Percentiles rank a stretch among this genome's conserved stretches.
These are phyloP conservation scores for Pangasius sanitwongsei DNA, from an alignment of 2,797 vertebrate genomes.

Conservation along the genomic window DNA sequence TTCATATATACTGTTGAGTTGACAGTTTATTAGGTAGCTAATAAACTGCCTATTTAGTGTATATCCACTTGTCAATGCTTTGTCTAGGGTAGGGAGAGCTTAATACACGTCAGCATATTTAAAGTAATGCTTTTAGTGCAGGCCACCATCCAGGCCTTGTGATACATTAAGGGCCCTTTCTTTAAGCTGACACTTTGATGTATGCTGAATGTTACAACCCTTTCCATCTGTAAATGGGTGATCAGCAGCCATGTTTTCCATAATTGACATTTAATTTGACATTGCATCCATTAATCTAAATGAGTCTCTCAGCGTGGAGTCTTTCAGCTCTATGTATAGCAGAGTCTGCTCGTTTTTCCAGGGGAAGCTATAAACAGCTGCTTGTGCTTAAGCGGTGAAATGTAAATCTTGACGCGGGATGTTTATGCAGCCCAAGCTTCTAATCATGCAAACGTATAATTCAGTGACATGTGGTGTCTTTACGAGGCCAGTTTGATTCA, in stretches of 20 bases:
- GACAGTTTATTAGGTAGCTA: constrained; percentile 1
- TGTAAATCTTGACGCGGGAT: constrained; percentile 84
- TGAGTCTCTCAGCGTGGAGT: constrained; percentile 53
- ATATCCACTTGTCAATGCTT: constrained; percentile 40
- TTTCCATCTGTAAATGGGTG: constrained; percentile 36
- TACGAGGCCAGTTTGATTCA: constrained; percentile 80
- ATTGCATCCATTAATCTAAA: constrained; percentile 71
- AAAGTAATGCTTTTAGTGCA: constrained; percentile 17
- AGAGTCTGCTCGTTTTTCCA: constrained; percentile 69
- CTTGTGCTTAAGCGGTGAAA: constrained; percentile 82
- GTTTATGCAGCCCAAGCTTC: constrained; percentile 84
- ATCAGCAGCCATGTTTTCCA: constrained; percentile 53
- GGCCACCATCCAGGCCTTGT: constrained; percentile 15
- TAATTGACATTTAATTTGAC: constrained; percentile 58
- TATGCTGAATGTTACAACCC: constrained; percentile 38
- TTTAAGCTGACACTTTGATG: constrained; percentile 42
- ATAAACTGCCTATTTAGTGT: constrained; percentile 23
- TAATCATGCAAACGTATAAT: constrained; percentile 84
- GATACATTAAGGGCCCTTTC: constrained; percentile 30
- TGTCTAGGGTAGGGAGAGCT: constrained; percentile 24
- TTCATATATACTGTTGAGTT: constrained; percentile 6
- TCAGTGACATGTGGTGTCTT: constrained; percentile 81
- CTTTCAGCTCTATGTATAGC: constrained; percentile 65
- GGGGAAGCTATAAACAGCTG: constrained; percentile 77
- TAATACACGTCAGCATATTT: constrained; percentile 22